Evolutionary conservation across 1,140 invertebrate genomes (phyloP).

Genomic region (Zaprionus ghesquierei): DNA sequence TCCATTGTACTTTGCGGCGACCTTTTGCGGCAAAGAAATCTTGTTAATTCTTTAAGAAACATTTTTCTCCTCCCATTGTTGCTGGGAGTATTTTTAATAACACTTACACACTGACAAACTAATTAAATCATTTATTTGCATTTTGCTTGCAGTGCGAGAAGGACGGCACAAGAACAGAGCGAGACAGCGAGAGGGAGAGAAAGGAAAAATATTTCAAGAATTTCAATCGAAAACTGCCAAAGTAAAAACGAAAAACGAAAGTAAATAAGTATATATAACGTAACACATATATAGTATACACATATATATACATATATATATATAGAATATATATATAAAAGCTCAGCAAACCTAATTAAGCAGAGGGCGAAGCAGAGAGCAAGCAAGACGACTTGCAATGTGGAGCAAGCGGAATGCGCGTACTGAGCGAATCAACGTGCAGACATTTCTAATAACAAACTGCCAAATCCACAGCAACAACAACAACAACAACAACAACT

Average conservation of each 20-base stretch:
- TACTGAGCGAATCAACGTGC: conserved; percentile 4
- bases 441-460: conserved; percentile 63
- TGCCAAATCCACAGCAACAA: conserved; percentile 56
- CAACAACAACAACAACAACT: conserved; percentile 42
- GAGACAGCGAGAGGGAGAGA: neutral
- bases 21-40: neutral
- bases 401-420: conserved; percentile 7
- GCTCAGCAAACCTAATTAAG: neutral
- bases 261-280: conserved; percentile 33
- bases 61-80: neutral
- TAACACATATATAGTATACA: conserved; percentile 37
- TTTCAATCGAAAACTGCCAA: conserved; percentile 78
- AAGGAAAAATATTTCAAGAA: conserved; percentile 63
- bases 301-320: conserved; percentile 13
- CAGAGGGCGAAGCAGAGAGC: neutral
- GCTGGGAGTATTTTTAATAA: conserved; percentile 1
- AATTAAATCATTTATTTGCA: conserved; percentile 1
- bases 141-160: neutral
- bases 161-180: neutral
- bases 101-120: neutral
- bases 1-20: neutral
- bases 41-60: neutral
- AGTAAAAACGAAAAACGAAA: conserved; percentile 48
- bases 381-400: too few species aligned
- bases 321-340: conserved; percentile 25